Base-by-base conservation (phyloP, 2,888 invertebrate species). In the Drosophila testacea region DNA sequence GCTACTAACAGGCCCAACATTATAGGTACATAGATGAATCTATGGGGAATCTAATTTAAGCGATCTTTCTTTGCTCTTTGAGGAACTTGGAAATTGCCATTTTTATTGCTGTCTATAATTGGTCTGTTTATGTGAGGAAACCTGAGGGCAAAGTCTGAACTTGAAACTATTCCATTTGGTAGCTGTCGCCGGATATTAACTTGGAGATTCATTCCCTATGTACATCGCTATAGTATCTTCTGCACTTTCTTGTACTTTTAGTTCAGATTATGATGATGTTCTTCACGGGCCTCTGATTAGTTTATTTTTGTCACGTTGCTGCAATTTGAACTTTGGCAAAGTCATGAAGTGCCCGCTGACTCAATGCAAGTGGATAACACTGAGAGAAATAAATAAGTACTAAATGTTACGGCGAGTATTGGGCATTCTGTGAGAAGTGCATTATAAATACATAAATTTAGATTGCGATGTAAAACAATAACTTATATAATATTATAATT, bases 71-170 rank as follows among this genome's bases (percentile, higher is more conserved):
- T 42, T 22, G 46, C 48, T 73, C 57, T 69, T 76, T 74, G 73
- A 69, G 62, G 63, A 81, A 62, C 62, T 66, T 52, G 57, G 57
- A 48, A 59, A 42, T 59, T 52, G 79, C 83, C 55, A 56, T 51
- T 75, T 84, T 83, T 79, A 84, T 72, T 72, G 81, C 83, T 76
- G 79, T 61, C 88, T 87, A 83, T 87, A 83, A 85, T 87, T 87
- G 85, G 82, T 72, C 52, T 72, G 80, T 82, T 84, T 83, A 77
- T 69, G 75, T 68, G 63, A 52, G 48, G 41, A 38, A 59, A 34
- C 36, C 27, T 10, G n/a, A 27, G 55, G 6, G 11, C 54, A 11
- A 22, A 50, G 69, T 71, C 79, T 87, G 85, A 85, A 85, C 85
- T 85, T 85, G 85, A 85, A 86, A 81, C 71, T 61, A 51, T 64